phyloP scores from a whole-genome alignment of 2,113 vertebrate species.

The Neolamprologus sp. region DNA sequence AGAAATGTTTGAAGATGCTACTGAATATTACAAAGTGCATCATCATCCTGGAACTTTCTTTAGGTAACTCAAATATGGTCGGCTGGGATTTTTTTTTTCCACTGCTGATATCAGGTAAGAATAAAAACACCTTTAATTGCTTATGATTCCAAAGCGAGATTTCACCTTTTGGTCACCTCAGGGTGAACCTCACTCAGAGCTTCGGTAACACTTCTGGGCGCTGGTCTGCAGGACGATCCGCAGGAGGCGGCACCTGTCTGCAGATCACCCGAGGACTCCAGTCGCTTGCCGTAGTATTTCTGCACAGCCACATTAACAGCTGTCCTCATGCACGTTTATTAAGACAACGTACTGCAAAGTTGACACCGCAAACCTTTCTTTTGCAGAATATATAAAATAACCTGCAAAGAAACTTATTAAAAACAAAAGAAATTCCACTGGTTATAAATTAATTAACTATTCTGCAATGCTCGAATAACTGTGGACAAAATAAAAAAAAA shows the following conservation, averaged over 20 bases:
- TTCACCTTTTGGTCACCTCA: conserved; percentile 53
- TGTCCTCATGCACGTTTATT: background rate
- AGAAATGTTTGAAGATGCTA: background rate
- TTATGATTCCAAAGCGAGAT: background rate
- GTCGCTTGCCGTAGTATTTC: conserved; percentile 61
- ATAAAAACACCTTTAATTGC: background rate
- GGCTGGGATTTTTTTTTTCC: too few relatives aligned
- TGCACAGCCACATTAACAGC: background rate
- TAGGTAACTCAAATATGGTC: background rate
- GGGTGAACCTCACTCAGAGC: conserved; percentile 67
- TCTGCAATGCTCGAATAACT: background rate
- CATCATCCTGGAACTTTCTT: background rate
- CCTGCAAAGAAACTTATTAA: background rate
- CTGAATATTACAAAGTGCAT: background rate
- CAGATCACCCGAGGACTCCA: conserved; percentile 56
- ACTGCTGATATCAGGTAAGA: background rate
- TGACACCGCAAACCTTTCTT: background rate
- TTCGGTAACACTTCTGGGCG: conserved; percentile 24
- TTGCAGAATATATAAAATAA: background rate
- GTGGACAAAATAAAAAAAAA: background rate
- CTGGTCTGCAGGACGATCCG: background rate
- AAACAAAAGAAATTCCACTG: background rate
- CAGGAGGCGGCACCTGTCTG: conserved; percentile 65
- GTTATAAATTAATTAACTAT: background rate
- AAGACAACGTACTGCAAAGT: background rate